Evolutionary conservation across 2,888 invertebrate genomes (phyloP), one percentile per base, ranked within the genome.

Genomic region (Cryptocephalus moraei): DNA sequence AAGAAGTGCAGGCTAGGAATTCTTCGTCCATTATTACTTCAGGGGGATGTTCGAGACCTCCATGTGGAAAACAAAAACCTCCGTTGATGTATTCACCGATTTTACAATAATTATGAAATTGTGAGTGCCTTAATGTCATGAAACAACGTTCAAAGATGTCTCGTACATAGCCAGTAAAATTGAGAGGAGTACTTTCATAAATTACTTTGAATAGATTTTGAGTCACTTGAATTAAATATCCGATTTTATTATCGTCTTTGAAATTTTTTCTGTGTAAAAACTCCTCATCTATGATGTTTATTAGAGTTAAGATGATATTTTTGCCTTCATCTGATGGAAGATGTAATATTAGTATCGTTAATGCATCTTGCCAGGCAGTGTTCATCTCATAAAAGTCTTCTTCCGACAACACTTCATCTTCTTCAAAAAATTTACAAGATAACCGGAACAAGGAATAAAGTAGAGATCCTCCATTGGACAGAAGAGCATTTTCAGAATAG

Each of bases 281-380:
- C 10, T 54, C 46, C 6, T 46, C 39, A 49, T 62, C 58, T 8
- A 62, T 40, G 8, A 59, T 47, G 10, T 47, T 42, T 1, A 60
- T 54, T 22, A 62, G 49, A 48, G 59, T 57, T 8, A 49, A 48
- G 0, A 52, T 45, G 10, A 63, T 40, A 1, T 36, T 32, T 9
- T 45, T 34, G 39, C 55, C 51, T 2, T 61, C 54, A 10, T 52
- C 44, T 36, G 53, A 51, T 6, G 46, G 41, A 32, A 62, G 47
- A 41, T 49, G 55, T 46, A 49, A 60, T 44, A 49, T 52, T 48
- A 56, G 56, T 36, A 52, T 49, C 1, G 69, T 68, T 4, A 78
- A 54, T 8, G 73, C 73, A 64, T 78, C 78, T 59, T 75, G 77
- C 79, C 80, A 79, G 38, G 78, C 73, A 11, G 75, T 73, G 13